Conservation (phyloP, 2,113 vertebrate genomes). For the Hyperopisus bebe region DNA sequence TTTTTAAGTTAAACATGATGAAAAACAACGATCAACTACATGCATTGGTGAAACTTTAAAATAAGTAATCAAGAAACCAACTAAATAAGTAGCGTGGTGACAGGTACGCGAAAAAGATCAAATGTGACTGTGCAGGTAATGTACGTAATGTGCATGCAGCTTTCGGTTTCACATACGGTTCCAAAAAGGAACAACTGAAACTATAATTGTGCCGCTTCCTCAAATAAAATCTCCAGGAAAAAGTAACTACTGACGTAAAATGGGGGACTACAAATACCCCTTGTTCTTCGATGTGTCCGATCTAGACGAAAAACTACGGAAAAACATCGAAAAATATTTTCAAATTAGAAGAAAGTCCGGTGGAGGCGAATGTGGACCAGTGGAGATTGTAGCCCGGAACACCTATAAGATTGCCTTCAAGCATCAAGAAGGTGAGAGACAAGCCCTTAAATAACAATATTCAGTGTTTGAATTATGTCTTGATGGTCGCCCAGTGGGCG, state of each 20-base stretch:
- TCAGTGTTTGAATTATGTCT: background rate
- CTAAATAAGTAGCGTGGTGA: background rate
- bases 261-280: conserved; percentile 1
- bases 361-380: background rate
- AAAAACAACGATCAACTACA: background rate
- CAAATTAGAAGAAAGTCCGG: conserved; percentile 12
- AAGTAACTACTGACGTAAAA: background rate
- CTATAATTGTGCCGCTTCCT: background rate
- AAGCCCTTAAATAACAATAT: background rate
- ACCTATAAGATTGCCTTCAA: background rate
- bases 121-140: background rate
- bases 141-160: background rate
- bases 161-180: background rate
- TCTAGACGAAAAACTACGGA: background rate
- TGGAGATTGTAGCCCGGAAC: background rate
- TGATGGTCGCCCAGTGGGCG: background rate
- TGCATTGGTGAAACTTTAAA: background rate
- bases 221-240: background rate
- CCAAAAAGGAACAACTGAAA: background rate
- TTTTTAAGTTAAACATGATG: background rate
- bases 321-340: background rate
- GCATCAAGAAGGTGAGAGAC: background rate
- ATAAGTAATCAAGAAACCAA: background rate
- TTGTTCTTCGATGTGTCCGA: background rate
- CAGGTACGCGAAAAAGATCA: background rate